These are phyloP conservation scores for Ornithoptera priamus DNA, from an alignment of 2,888 invertebrate genomes.

Conservation along the genomic window DNA sequence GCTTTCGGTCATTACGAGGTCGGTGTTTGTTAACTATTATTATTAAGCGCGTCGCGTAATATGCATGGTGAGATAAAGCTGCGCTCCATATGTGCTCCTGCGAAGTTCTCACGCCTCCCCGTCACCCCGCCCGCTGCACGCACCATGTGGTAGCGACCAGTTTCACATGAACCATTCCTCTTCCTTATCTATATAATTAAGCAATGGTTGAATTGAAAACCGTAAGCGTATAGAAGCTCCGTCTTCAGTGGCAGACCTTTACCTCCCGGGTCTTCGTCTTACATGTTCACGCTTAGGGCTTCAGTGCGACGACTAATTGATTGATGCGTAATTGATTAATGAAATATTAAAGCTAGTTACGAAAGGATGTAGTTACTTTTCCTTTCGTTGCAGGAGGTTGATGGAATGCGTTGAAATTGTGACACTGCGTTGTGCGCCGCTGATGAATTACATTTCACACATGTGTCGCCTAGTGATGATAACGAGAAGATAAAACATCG, in stretches of 20 bases:
- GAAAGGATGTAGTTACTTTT: constrained; percentile 34
- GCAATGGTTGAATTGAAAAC: constrained; percentile 27
- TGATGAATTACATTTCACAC: constrained; percentile 40
- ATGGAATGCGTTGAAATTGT: constrained; percentile 30
- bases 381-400: constrained; percentile 28
- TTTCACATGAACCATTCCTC: constrained; percentile 48
- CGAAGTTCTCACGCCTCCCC: constrained; percentile 65
- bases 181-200: constrained; percentile 36
- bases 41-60: constrained; percentile 64
- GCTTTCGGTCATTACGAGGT: constrained; percentile 52
- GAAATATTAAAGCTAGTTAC: constrained; percentile 53
- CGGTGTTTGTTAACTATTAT: constrained; percentile 64
- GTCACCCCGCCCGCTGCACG: constrained; percentile 46
- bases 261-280: constrained; percentile 69
- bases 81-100: constrained; percentile 71
- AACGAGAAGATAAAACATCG: constrained; percentile 37
- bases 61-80: constrained; percentile 71
- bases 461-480: constrained; percentile 32
- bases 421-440: constrained; percentile 25
- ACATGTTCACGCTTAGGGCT: constrained; percentile 69
- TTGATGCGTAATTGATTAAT: constrained; percentile 71
- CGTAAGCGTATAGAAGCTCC: constrained; percentile 42
- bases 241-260: constrained; percentile 50
- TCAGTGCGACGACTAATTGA: constrained; percentile 71
- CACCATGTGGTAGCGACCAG: constrained; percentile 67